phyloP scores from a whole-genome alignment of 1,140 invertebrate species.

The Trichonephila inaurata region DNA sequence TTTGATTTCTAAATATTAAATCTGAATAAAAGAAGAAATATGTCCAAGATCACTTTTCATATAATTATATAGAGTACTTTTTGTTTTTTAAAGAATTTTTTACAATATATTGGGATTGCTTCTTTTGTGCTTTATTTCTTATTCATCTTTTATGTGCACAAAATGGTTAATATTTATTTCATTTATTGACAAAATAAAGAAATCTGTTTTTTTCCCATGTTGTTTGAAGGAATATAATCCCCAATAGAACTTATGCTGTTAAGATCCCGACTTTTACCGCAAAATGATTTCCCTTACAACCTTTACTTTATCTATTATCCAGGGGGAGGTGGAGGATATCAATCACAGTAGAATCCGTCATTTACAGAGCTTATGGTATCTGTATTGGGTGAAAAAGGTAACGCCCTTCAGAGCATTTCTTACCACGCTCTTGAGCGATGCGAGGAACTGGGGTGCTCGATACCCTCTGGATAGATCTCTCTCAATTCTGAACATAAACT shows the following conservation, averaged over 20 bases:
- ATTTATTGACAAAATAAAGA: no score
- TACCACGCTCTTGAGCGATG: background rate
- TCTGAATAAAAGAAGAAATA: no score
- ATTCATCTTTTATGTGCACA: no score
- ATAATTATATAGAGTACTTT: no score
- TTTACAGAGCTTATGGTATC: conserved; percentile 24
- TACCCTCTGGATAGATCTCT: background rate
- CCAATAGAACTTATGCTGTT: background rate
- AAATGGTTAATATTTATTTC: no score
- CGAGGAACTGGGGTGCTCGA: background rate
- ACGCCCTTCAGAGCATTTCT: conserved; percentile 24
- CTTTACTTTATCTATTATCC: background rate
- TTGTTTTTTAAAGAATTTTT: no score
- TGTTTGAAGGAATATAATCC: background rate
- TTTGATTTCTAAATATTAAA: no score
- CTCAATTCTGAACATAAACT: background rate
- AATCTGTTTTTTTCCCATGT: no score
- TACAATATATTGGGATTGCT: no score
- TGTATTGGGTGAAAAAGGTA: background rate
- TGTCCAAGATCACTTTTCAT: no score
- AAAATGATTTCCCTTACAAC: background rate
- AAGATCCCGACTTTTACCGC: background rate
- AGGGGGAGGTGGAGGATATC: conserved; percentile 9
- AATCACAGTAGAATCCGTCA: conserved; percentile 60
- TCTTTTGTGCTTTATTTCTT: no score